These are phyloP conservation scores for Orchesella cincta DNA, from an alignment of 1,140 invertebrate genomes.

Conservation along the genomic window DNA sequence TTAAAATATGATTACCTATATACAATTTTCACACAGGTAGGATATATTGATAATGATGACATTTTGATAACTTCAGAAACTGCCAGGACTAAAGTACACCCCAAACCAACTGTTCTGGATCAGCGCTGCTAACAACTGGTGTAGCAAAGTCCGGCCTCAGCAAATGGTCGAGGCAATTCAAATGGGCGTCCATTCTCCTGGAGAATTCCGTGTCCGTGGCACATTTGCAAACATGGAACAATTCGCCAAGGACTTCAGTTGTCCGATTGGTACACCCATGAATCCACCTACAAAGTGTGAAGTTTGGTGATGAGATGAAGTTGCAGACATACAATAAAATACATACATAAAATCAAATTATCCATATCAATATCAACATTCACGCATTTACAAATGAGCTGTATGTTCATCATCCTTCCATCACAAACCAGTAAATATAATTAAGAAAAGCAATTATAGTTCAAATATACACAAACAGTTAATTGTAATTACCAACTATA, in stretches of 20 bases:
- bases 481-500: neutral
- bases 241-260: constrained; percentile 61
- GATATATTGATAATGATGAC: neutral
- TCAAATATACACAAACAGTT: neutral
- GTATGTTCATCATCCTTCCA: too few species aligned
- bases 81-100: constrained; percentile 62
- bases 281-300: constrained; percentile 62
- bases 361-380: neutral
- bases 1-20: too few species aligned
- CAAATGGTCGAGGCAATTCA: neutral
- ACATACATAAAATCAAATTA: neutral
- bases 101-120: constrained; percentile 64
- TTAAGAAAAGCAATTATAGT: neutral
- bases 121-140: constrained; percentile 40
- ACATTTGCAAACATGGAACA: constrained; percentile 61
- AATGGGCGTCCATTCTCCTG: constrained; percentile 36
- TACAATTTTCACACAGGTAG: neutral
- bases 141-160: constrained; percentile 32
- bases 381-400: too few species aligned
- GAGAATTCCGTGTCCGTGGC: constrained; percentile 57
- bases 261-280: constrained; percentile 58
- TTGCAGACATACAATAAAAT: neutral
- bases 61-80: constrained; percentile 31
- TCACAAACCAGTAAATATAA: neutral
- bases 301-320: constrained; percentile 58